These are phyloP conservation scores for Pyralis farinalis DNA, from an alignment of 2,888 invertebrate species.

Conservation along the genomic window DNA sequence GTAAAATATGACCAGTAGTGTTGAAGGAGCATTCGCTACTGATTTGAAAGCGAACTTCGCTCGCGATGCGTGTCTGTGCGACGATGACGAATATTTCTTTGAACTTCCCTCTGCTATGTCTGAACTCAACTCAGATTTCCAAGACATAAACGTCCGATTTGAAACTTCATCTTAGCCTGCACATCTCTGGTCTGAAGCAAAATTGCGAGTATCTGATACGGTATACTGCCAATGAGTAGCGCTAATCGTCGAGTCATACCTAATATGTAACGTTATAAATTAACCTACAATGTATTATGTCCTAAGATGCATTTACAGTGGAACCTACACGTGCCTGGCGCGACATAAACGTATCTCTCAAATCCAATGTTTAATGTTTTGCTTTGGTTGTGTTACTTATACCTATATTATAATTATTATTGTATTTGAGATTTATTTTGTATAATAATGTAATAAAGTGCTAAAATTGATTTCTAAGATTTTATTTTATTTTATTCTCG, in stretches of 20 bases:
- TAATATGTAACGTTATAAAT: constrained; percentile 36
- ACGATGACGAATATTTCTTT: no score
- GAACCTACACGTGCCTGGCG: constrained; percentile 44
- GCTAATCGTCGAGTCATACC: constrained; percentile 54
- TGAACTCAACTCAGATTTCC: no score
- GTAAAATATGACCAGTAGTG: no score
- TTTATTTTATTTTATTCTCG: constrained; percentile 5
- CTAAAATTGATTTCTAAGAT: constrained; percentile 46
- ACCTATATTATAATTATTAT: constrained; percentile 70
- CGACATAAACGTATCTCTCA: constrained; percentile 61
- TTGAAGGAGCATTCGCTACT: no score
- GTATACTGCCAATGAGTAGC: constrained; percentile 64
- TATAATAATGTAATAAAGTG: constrained; percentile 79
- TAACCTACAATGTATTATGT: constrained; percentile 40
- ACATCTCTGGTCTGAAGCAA: constrained; percentile 20
- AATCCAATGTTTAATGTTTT: constrained; percentile 75
- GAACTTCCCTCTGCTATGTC: no score
- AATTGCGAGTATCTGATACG: constrained; percentile 52
- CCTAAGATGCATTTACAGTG: constrained; percentile 62
- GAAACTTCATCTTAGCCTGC: no score
- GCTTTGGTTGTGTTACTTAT: constrained; percentile 81
- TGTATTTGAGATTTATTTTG: constrained; percentile 80
- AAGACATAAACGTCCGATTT: no score
- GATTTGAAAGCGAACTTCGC: no score
- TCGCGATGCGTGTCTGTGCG: no score